Conservation (phyloP, 1,140 invertebrate genomes). For the Agrilus planipennis region DNA sequence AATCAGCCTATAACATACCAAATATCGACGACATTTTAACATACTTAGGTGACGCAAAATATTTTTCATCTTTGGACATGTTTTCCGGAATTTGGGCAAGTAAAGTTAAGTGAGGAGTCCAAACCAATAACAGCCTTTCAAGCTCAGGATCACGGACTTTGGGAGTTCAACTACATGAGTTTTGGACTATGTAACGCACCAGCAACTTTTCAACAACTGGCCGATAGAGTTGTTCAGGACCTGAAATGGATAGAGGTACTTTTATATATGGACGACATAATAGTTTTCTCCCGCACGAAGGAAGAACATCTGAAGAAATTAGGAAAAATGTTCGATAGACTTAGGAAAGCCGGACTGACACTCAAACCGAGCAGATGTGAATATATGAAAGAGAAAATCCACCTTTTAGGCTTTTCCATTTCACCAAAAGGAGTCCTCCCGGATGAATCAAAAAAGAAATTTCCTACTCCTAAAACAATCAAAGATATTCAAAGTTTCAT, state of each 20-base stretch:
- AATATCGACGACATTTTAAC: constrained; percentile 35
- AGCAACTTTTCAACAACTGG: constrained; percentile 11
- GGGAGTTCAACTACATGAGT: constrained; percentile 9
- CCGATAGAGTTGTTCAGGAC: constrained; percentile 4
- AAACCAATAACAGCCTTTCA: constrained; percentile 34
- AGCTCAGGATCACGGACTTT: no score
- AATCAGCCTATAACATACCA: constrained; percentile 37
- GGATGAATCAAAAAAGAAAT: no score
- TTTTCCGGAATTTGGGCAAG: constrained; percentile 39
- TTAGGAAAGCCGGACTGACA: constrained; percentile 3
- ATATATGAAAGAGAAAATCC: not conserved
- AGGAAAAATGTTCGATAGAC: not conserved
- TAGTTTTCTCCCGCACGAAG: constrained; percentile 4
- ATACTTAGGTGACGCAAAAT: constrained; percentile 23
- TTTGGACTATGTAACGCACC: constrained; percentile 19
- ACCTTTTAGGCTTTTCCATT: constrained; percentile 1
- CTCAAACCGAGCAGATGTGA: constrained; percentile 3
- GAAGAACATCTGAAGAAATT: constrained; percentile 6
- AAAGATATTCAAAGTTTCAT: constrained; percentile 8
- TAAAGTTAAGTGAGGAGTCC: constrained; percentile 15
- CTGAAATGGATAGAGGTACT: constrained; percentile 8
- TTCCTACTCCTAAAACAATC: constrained; percentile 1
- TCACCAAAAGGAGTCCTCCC: no score
- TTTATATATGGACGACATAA: constrained; percentile 9
- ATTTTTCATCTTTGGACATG: constrained; percentile 32